These are phyloP conservation scores for Cerastis leucographa DNA, from an alignment of 2,888 invertebrate genomes.

Conservation along the genomic window DNA sequence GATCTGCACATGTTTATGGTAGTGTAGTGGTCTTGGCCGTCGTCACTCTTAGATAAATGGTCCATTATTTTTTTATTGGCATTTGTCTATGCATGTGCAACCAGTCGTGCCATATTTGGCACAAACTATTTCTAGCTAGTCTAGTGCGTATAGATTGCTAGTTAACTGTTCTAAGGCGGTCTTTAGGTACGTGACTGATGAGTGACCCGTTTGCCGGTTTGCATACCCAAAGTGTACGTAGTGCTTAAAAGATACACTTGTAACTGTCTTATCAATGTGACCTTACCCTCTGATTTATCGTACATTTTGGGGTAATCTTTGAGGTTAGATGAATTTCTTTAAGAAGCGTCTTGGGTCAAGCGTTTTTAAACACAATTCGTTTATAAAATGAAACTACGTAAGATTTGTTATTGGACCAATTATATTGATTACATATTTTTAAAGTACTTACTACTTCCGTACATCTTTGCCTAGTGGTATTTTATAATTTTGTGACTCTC, in stretches of 20 bases:
- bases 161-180: neutral
- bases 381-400: neutral
- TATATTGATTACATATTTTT: neutral
- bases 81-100: conserved; percentile 10
- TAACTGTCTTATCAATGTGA: conserved; percentile 8
- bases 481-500: neutral
- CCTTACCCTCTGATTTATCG: neutral
- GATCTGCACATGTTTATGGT: conserved; percentile 1
- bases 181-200: neutral
- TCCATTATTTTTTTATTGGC: conserved; percentile 31
- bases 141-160: neutral
- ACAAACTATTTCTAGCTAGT: conserved; percentile 22
- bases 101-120: conserved; percentile 14
- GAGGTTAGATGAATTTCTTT: neutral
- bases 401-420: neutral
- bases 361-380: neutral
- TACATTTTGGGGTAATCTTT: neutral
- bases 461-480: neutral
- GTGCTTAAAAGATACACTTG: neutral
- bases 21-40: neutral
- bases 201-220: neutral
- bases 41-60: neutral
- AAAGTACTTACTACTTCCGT: neutral
- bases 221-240: neutral
- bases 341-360: neutral